Conservation (phyloP, 2,113 vertebrate species). For the Synodontis membranacea region DNA sequence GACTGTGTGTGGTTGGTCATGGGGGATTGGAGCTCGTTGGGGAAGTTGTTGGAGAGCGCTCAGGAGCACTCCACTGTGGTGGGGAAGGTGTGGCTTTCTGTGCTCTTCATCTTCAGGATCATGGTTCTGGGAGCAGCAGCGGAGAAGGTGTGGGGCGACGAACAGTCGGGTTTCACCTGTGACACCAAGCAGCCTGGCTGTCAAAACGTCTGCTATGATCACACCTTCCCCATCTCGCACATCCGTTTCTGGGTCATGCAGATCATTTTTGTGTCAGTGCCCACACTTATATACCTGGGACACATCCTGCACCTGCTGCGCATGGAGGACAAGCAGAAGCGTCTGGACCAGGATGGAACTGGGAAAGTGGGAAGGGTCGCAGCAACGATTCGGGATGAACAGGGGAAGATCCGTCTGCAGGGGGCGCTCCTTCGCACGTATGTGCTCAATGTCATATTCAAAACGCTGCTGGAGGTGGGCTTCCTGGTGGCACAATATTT, state of each 20-base stretch:
- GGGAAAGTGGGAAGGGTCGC: slow-evolving; percentile 36
- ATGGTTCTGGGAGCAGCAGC: slow-evolving; percentile 82
- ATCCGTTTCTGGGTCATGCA: slow-evolving; percentile 92
- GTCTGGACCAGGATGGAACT: slow-evolving; percentile 57
- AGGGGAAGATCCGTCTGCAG: slow-evolving; percentile 73
- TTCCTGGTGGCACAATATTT: slow-evolving; percentile 85
- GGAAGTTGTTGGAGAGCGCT: slow-evolving; percentile 82
- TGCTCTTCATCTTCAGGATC: slow-evolving; percentile 86
- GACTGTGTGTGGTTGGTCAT: slow-evolving; percentile 61
- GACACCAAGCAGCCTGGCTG: slow-evolving; percentile 89
- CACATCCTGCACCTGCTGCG: slow-evolving; percentile 86
- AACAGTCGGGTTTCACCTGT: slow-evolving; percentile 83
- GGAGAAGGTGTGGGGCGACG: slow-evolving; percentile 86
- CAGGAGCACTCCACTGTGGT: slow-evolving; percentile 88
- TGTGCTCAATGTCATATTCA: slow-evolving; percentile 81
- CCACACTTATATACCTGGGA: slow-evolving; percentile 85
- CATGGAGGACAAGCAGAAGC: slow-evolving; percentile 79
- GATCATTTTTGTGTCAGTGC: slow-evolving; percentile 88
- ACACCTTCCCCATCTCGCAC: slow-evolving; percentile 88
- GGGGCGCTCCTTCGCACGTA: slow-evolving; percentile 82
- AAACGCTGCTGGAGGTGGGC: slow-evolving; percentile 83
- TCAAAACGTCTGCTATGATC: slow-evolving; percentile 86
- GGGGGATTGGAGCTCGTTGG: slow-evolving; percentile 85
- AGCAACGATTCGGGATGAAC: slow-evolving; percentile 62
- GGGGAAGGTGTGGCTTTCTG: slow-evolving; percentile 86